These are phyloP conservation scores for Xyrichtys novacula DNA, from an alignment of 2,797 vertebrate species.

Conservation along the genomic window DNA sequence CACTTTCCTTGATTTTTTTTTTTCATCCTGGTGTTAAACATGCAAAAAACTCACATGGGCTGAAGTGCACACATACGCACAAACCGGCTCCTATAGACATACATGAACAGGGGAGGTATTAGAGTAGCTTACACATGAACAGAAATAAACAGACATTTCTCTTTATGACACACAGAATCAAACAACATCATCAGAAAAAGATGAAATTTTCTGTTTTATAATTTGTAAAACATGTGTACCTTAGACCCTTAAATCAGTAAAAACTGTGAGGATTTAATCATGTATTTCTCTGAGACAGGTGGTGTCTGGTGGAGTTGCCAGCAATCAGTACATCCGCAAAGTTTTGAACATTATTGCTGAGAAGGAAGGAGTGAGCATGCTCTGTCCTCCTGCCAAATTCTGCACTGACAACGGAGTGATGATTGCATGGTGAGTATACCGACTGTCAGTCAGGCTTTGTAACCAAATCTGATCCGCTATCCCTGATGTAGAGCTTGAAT, in stretches of 20 bases:
- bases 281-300: conserved; percentile 82
- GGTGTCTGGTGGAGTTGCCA: conserved; percentile 94
- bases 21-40: too few relatives aligned
- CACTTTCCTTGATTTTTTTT: too few relatives aligned
- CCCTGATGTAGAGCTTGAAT: neutral
- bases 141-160: too few relatives aligned
- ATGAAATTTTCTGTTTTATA: too few relatives aligned
- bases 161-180: too few relatives aligned
- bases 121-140: too few relatives aligned
- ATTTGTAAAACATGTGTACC: too few relatives aligned
- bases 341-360: conserved; percentile 84
- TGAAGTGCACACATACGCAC: too few relatives aligned
- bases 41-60: too few relatives aligned
- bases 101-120: too few relatives aligned
- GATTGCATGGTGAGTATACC: conserved; percentile 91
- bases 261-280: neutral
- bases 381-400: conserved; percentile 91
- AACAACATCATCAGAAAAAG: too few relatives aligned
- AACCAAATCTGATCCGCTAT: neutral
- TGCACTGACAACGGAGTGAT: conserved; percentile 98
- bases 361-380: conserved; percentile 82
- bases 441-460: neutral
- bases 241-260: neutral
- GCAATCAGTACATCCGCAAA: conserved; percentile 91
- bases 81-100: too few relatives aligned